Conservation (phyloP, 2,113 vertebrate species). For the Machaerirhynchus nigripectus region DNA sequence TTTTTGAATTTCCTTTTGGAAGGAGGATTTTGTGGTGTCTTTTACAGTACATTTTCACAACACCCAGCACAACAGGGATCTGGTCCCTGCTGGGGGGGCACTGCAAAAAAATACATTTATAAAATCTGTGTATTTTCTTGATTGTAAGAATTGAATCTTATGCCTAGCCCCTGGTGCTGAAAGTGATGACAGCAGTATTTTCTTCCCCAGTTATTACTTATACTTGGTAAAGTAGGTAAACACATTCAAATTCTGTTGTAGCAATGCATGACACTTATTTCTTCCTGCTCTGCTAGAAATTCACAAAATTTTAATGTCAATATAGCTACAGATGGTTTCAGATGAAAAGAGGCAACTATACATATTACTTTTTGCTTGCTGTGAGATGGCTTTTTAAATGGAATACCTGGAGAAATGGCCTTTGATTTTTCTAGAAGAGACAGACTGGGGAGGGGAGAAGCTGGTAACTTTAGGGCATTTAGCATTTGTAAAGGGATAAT, state of each 20-base stretch:
- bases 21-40: neutral
- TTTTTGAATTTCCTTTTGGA: neutral
- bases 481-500: neutral
- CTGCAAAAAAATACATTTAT: neutral
- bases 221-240: neutral
- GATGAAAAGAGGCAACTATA: neutral
- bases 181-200: neutral
- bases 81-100: neutral
- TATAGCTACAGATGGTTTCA: neutral
- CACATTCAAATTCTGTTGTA: neutral
- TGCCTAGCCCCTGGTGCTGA: neutral
- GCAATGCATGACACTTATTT: neutral
- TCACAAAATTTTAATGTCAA: neutral
- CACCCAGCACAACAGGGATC: neutral
- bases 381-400: neutral
- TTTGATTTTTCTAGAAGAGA: neutral
- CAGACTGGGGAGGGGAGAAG: neutral
- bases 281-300: neutral
- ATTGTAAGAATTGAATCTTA: neutral
- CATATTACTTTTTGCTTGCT: neutral
- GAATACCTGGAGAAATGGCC: neutral
- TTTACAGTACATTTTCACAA: neutral
- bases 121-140: neutral
- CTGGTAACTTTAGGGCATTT: neutral
- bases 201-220: neutral